These are phyloP conservation scores for Melieria picta DNA, from an alignment of 2,888 invertebrate genomes.

Conservation along the genomic window DNA sequence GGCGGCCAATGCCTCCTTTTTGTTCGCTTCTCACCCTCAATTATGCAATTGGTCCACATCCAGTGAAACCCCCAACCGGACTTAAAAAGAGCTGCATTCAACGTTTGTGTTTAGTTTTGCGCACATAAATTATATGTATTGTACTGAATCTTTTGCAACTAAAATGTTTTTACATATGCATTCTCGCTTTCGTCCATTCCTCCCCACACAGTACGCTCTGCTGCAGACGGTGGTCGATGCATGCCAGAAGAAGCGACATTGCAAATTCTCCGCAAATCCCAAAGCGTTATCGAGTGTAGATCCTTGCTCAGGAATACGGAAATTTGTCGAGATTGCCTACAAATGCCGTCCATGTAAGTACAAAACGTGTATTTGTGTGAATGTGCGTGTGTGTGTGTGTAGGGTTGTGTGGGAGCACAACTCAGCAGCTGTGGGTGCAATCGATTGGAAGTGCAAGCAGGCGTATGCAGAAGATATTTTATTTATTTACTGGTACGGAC, in stretches of 20 bases:
- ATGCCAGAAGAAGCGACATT: constrained; percentile 92
- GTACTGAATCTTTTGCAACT: no score
- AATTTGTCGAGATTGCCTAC: constrained; percentile 95
- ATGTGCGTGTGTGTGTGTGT: neutral
- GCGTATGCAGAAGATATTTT: no score
- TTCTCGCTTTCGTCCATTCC: constrained; percentile 25
- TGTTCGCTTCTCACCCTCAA: no score
- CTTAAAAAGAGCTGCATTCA: no score
- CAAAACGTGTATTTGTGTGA: constrained; percentile 8
- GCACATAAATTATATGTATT: no score
- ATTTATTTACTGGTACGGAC: no score
- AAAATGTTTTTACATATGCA: neutral
- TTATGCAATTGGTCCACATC: no score
- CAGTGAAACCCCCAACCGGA: no score
- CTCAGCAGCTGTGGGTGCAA: neutral
- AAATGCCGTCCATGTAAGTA: constrained; percentile 97
- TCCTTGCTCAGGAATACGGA: constrained; percentile 90
- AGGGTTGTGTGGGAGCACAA: neutral
- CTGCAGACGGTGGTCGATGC: constrained; percentile 94
- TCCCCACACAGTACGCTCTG: constrained; percentile 77
- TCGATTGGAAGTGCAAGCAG: neutral
- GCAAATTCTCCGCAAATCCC: constrained; percentile 90
- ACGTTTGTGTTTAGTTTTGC: no score
- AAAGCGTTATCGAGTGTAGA: constrained; percentile 84
- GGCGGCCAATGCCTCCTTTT: no score